These are phyloP conservation scores for Desoria tigrina DNA, from an alignment of 2,888 invertebrate species.

Conservation along the genomic window DNA sequence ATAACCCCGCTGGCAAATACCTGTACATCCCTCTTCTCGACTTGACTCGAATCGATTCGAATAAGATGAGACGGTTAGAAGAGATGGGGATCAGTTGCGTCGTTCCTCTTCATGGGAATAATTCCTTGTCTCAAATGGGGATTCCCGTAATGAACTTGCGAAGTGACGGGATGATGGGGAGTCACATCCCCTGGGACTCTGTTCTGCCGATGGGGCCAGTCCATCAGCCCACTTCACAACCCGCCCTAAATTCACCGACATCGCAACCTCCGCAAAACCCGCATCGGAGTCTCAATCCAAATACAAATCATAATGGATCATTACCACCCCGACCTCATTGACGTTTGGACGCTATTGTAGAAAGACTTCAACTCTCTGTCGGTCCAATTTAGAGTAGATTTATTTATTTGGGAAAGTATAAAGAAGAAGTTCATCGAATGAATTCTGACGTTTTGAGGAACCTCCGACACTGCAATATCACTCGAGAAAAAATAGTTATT, in stretches of 20 bases:
- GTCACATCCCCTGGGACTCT: slow-evolving; percentile 41
- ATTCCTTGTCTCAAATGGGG: slow-evolving; percentile 32
- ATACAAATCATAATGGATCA: too few species aligned
- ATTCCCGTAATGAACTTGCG: slow-evolving; percentile 41
- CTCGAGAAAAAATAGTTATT: too few species aligned
- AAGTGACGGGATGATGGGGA: slow-evolving; percentile 6
- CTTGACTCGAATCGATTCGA: slow-evolving; percentile 39
- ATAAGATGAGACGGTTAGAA: slow-evolving; percentile 38
- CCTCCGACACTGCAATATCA: too few species aligned
- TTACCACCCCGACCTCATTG: too few species aligned
- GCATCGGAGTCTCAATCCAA: background rate
- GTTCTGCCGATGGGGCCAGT: slow-evolving; percentile 42
- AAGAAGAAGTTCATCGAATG: too few species aligned
- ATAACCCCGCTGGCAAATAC: slow-evolving; percentile 10
- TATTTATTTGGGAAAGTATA: too few species aligned
- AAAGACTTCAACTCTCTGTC: too few species aligned
- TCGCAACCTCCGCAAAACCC: background rate
- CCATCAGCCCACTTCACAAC: slow-evolving; percentile 8
- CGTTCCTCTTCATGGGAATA: slow-evolving; percentile 41
- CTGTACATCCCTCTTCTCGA: slow-evolving; percentile 45
- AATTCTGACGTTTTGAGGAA: too few species aligned
- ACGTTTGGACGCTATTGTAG: too few species aligned
- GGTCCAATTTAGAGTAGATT: too few species aligned
- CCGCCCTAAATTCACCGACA: background rate
- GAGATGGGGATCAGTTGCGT: slow-evolving; percentile 47